Conservation (phyloP, 1,140 invertebrate genomes). For the Apolygus lucorum region DNA sequence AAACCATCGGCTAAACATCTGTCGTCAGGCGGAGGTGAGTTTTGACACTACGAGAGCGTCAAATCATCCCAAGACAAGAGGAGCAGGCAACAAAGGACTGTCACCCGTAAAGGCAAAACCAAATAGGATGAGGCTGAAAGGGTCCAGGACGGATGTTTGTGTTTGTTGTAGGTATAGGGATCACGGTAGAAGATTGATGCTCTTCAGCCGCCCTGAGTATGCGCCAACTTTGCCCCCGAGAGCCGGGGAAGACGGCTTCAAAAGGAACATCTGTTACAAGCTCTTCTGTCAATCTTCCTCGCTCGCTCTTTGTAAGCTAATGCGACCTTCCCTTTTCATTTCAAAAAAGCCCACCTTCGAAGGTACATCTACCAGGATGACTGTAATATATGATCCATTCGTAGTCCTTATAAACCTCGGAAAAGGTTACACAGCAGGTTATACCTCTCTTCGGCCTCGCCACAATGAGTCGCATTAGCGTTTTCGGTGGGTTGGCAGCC, state of each 20-base stretch:
- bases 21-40: too few relatives aligned
- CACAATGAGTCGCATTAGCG: slow-evolving; percentile 9
- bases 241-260: neutral
- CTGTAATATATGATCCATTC: slow-evolving; percentile 9
- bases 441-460: neutral
- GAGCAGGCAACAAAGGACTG: neutral
- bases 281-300: slow-evolving; percentile 12
- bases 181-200: slow-evolving; percentile 9
- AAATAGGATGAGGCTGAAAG: neutral
- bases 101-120: neutral
- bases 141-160: neutral
- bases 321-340: neutral
- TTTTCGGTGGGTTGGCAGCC: neutral
- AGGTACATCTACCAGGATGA: neutral
- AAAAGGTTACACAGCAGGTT: neutral
- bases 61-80: too few relatives aligned
- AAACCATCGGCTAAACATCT: too few relatives aligned
- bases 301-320: slow-evolving; percentile 9
- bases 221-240: neutral
- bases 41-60: too few relatives aligned
- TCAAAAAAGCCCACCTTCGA: neutral
- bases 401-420: neutral
- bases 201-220: slow-evolving; percentile 1
- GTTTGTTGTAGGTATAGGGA: slow-evolving; percentile 8
- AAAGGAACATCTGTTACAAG: slow-evolving; percentile 16